These are phyloP conservation scores for Aplysina aerophoba DNA, from an alignment of 37 sponge, comb jelly and placozoan genomes.

Conservation along the genomic window DNA sequence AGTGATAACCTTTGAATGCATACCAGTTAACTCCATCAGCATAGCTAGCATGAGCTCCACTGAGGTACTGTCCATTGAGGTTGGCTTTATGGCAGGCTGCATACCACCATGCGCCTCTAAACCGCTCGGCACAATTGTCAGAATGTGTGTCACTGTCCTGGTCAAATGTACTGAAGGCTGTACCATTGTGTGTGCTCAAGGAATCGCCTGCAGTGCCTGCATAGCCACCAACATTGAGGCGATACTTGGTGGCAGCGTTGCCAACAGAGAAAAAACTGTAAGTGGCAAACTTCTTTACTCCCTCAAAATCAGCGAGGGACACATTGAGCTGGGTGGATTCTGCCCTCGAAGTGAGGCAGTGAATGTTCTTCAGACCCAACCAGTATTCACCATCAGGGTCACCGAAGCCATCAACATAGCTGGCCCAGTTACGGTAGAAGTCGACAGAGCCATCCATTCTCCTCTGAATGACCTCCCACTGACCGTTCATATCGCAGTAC, in stretches of 20 bases:
- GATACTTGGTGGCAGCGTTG: neutral
- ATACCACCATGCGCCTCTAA: slow-evolving; percentile 31
- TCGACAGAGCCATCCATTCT: slow-evolving; percentile 44
- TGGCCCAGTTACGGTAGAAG: slow-evolving; percentile 13
- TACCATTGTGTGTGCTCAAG: neutral
- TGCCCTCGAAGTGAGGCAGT: slow-evolving; percentile 7
- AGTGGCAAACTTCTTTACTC: neutral
- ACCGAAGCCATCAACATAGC: slow-evolving; percentile 38
- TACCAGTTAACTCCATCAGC: slow-evolving; percentile 38
- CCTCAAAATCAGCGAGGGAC: slow-evolving; percentile 2
- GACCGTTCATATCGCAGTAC: neutral
- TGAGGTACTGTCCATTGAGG: slow-evolving; percentile 30
- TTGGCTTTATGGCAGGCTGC: neutral
- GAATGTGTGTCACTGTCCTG: slow-evolving; percentile 1
- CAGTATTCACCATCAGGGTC: slow-evolving; percentile 2
- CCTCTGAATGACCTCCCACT: slow-evolving; percentile 10
- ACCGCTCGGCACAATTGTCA: neutral
- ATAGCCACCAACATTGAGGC: slow-evolving; percentile 9
- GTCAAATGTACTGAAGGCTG: neutral
- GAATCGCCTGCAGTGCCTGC: slow-evolving; percentile 14
- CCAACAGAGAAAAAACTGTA: slow-evolving; percentile 11
- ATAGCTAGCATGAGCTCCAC: neutral
- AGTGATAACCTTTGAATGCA: slow-evolving; percentile 2
- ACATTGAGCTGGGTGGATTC: neutral
- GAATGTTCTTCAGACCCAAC: slow-evolving; percentile 16